Percentiles rank a stretch among this genome's conserved stretches.
phyloP scores from a whole-genome alignment of 30 jellyfish, hydroid and myxozoan genomes.

The Rhopilema esculentum region DNA sequence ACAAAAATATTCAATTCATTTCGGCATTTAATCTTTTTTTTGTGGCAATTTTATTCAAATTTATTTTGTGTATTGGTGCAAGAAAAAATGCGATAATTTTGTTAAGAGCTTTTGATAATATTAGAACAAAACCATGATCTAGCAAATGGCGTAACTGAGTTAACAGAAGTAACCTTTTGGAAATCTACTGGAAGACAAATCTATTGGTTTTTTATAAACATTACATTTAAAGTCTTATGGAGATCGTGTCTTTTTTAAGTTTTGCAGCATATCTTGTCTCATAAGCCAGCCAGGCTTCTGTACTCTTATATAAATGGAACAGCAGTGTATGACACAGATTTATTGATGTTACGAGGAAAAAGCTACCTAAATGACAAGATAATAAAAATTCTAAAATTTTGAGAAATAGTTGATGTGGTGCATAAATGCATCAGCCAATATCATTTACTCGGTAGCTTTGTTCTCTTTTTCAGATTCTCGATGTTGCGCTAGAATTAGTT shows the following conservation, averaged over 20 bases:
- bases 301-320: slow-evolving; percentile 1
- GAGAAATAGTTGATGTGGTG: background rate
- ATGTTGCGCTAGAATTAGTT: slow-evolving; percentile 11
- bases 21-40: background rate
- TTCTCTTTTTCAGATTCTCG: slow-evolving; percentile 6
- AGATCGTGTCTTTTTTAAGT: slow-evolving; percentile 7
- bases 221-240: background rate
- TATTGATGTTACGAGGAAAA: slow-evolving; percentile 2
- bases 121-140: background rate
- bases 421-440: background rate
- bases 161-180: background rate
- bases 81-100: background rate
- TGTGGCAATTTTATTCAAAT: background rate
- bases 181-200: background rate
- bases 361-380: slow-evolving; percentile 2
- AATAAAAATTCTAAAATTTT: background rate
- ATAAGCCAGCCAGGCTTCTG: slow-evolving; percentile 14
- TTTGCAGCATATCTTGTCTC: slow-evolving; percentile 14
- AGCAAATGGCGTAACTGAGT: background rate
- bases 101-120: background rate
- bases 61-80: background rate
- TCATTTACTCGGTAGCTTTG: background rate
- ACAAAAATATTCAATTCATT: background rate
- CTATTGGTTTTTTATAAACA: background rate
- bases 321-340: slow-evolving; percentile 13